Conservation (phyloP, 2,888 invertebrate species). For the Sthenelais limicola region DNA sequence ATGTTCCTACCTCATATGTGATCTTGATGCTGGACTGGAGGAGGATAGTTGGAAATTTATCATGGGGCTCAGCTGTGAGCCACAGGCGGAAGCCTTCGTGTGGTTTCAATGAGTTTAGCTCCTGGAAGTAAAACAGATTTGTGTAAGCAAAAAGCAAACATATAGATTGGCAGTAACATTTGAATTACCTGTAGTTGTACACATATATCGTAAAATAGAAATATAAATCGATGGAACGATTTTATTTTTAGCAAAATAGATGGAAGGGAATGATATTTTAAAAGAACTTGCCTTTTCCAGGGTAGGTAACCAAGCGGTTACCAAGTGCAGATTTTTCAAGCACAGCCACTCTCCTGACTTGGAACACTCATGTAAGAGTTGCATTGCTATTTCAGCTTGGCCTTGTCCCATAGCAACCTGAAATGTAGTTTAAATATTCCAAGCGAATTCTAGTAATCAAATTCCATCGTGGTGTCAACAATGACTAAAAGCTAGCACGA, state of each 20-base stretch:
- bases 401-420: slow-evolving; percentile 87
- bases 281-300: slow-evolving; percentile 80
- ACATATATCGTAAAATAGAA: background rate
- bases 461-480: background rate
- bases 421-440: slow-evolving; percentile 34
- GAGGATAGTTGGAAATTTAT: slow-evolving; percentile 82
- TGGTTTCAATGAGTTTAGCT: slow-evolving; percentile 75
- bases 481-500: background rate
- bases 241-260: no score
- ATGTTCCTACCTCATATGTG: slow-evolving; percentile 78
- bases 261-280: no score
- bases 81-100: slow-evolving; percentile 82
- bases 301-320: slow-evolving; percentile 80
- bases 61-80: slow-evolving; percentile 89
- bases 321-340: slow-evolving; percentile 86
- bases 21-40: slow-evolving; percentile 85
- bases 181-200: background rate
- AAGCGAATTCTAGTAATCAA: background rate
- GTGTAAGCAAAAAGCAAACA: background rate
- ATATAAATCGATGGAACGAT: background rate
- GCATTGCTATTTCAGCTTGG: slow-evolving; percentile 79
- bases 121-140: slow-evolving; percentile 62
- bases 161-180: background rate
- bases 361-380: slow-evolving; percentile 77
- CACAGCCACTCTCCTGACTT: slow-evolving; percentile 83